Evolutionary conservation across 1,140 invertebrate genomes (phyloP), one percentile per base, ranked within the genome.

Genomic region (Piezodorus guildinii): DNA sequence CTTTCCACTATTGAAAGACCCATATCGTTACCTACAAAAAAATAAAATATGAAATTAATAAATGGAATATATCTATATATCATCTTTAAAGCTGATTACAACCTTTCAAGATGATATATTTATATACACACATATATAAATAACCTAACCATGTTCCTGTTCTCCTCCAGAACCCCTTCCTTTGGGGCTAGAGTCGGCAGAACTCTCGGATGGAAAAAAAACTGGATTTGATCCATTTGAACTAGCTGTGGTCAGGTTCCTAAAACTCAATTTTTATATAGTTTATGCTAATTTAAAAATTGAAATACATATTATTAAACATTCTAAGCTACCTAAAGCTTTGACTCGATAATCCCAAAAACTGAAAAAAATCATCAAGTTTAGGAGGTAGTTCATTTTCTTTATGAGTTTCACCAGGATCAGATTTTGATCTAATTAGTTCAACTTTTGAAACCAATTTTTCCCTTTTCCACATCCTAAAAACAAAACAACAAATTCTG

Each of bases 331-430:
- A 64, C 63, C 54, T 64, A 45, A 60, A 64, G 23, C 44, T 21
- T 10, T 64, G 39, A 16, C 51, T 21, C 17, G 63, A 25, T 17
- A 64, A 52, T 59, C 63, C 63, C 3, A 64, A 21, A 46, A 46
- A 45, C 58, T 64, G 54, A 30, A 64, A 64, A 43, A 64, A 64
- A 3, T 64, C 63, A n/a, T 64, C 58, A n/a, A 64, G 19, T 45
- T 60, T 45, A 14, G 43, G 51, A 16, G 62, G 62, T 30, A 63
- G 44, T 44, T 43, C 43, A 10, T 10, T 49, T 4, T 56, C 52
- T 6, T 21, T 19, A 23, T 56, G 21, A 6, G 23, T 8, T 25
- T 56, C 52, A 23, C 52, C 52, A 4, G 52, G 52, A 56, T 56
- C 52, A 16, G 52, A 56, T 56, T 56, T 56, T 4, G 52, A 56